Base-by-base conservation (phyloP, 2,113 vertebrate genomes). In the Pedetes capensis region DNA sequence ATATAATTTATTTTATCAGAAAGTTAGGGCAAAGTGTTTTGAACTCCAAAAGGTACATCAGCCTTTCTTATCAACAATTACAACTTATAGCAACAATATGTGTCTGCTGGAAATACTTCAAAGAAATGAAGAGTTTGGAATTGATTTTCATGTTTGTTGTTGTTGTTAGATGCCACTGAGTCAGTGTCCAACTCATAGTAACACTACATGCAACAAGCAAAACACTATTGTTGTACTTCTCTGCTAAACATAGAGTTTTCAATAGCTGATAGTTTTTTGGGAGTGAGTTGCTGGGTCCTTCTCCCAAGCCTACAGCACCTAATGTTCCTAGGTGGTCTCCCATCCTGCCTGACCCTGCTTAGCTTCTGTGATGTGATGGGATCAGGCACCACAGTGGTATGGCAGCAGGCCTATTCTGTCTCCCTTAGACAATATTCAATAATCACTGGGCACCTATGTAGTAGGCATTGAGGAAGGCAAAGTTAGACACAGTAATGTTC, bases 91-190 rank as follows among this genome's bases (percentile, higher is more conserved):
- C 44, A 90, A 83, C 47, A 25, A 69, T 27, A 76, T 22, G 6
- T 37, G 89, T 37, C 34, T 90, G n/a, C 64, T 82, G 74, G 27
- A 88, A 93, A 90, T n/a, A 20, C 27, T 64, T 80, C 63, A 89
- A 83, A 96, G 72, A 84, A 96, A 39, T 81, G 27, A 83, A 87
- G 23, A 2, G 84, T 55, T 34, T 71, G 8, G 47, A 55, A 81
- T 64, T 94, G 89, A 82, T 83, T 93, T 95, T 87, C 75, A 74
- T 75, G 8, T 92, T 57, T 12, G n/a, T n/a, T n/a, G n/a, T n/a
- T n/a, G n/a, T n/a, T n/a, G n/a, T n/a, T n/a, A n/a, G n/a, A n/a
- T n/a, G n/a, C n/a, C n/a, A n/a, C n/a, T n/a, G n/a, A n/a, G n/a
- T n/a, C n/a, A n/a, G n/a, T n/a, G n/a, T n/a, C n/a, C n/a, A n/a